phyloP scores from a whole-genome alignment of 2,888 invertebrate species.

The Heliconius ismenius region DNA sequence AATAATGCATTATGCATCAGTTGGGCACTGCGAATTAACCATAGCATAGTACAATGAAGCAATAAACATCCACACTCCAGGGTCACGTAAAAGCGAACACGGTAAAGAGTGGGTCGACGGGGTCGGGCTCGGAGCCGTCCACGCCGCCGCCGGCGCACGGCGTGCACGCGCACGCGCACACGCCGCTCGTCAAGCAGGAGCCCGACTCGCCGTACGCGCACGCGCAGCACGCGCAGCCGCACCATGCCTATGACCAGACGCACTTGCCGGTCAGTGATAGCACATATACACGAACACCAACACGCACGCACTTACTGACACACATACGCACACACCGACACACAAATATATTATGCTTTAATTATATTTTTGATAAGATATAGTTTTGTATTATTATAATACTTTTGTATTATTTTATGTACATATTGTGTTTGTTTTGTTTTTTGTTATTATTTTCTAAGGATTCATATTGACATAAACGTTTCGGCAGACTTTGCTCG shows the following conservation, averaged over 20 bases:
- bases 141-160: conserved; percentile 78
- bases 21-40: background rate
- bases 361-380: too few species aligned
- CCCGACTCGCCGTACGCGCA: conserved; percentile 78
- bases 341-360: background rate
- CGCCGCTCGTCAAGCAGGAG: conserved; percentile 84
- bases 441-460: conserved; percentile 10
- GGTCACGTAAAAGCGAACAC: conserved; percentile 59
- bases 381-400: too few species aligned
- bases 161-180: conserved; percentile 62
- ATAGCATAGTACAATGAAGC: background rate
- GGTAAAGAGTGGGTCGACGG: conserved; percentile 67
- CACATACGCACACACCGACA: background rate
- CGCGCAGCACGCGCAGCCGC: conserved; percentile 71
- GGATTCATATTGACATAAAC: conserved; percentile 21
- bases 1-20: too few species aligned
- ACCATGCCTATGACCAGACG: conserved; percentile 76
- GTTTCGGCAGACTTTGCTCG: conserved; percentile 20
- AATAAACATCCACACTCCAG: conserved; percentile 47
- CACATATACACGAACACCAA: background rate
- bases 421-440: background rate
- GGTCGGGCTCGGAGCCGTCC: conserved; percentile 77
- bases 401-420: background rate
- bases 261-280: conserved; percentile 66
- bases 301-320: too few species aligned